phyloP scores from a whole-genome alignment of 2,888 invertebrate genomes.

The Sicus ferrugineus region DNA sequence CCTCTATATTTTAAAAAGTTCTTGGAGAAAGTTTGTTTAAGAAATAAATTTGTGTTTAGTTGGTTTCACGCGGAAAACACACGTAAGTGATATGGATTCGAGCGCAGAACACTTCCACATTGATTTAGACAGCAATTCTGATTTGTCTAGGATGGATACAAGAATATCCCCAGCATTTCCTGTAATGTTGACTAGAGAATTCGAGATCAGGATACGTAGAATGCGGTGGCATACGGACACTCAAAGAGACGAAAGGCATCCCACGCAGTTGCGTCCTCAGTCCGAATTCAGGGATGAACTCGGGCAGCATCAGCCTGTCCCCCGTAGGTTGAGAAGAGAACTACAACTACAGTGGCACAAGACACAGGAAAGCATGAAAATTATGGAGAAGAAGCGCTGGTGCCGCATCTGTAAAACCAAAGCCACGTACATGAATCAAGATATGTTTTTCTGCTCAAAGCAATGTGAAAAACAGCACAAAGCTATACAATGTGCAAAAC shows the following conservation, averaged over 20 bases:
- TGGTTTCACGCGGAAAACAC: no score
- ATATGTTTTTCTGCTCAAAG: constrained; percentile 42
- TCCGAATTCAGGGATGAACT: constrained; percentile 22
- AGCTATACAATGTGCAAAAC: no score
- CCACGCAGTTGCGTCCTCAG: constrained; percentile 24
- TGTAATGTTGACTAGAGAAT: neutral
- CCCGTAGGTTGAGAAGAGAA: constrained; percentile 33
- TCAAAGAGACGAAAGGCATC: neutral
- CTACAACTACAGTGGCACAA: constrained; percentile 30
- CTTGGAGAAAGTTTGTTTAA: neutral
- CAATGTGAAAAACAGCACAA: constrained; percentile 38
- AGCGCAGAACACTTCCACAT: neutral
- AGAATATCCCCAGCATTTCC: neutral
- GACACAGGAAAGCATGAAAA: constrained; percentile 37
- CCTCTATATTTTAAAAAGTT: no score
- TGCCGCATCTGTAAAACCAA: constrained; percentile 45
- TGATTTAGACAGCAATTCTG: neutral
- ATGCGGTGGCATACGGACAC: neutral
- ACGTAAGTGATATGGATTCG: neutral
- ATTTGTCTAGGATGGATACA: neutral
- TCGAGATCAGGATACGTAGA: neutral
- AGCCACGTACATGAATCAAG: constrained; percentile 41
- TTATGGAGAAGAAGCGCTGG: constrained; percentile 48
- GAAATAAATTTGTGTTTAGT: neutral
- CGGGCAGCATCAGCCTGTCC: constrained; percentile 25